Evolutionary conservation across 2,113 vertebrate genomes (phyloP).

Genomic region (Syngnathus floridae): DNA sequence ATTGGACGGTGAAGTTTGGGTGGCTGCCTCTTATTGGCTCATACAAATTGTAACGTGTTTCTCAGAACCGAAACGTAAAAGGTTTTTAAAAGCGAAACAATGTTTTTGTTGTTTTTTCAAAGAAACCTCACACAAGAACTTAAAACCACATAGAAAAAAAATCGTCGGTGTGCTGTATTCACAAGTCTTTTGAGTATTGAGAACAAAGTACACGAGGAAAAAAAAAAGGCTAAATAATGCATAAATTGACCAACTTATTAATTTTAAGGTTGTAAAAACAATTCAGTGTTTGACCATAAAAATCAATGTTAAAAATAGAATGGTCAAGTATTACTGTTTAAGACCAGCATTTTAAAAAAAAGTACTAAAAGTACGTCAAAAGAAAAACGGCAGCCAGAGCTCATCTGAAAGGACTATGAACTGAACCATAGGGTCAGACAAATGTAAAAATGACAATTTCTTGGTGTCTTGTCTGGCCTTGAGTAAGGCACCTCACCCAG

Average conservation of each 20-base stretch:
- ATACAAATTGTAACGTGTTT: slow-evolving; percentile 22
- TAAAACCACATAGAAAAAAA: neutral
- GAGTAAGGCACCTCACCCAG: neutral
- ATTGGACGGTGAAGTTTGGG: slow-evolving; percentile 71
- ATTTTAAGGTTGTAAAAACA: neutral
- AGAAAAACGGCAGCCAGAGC: neutral
- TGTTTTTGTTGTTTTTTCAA: neutral
- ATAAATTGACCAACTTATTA: neutral
- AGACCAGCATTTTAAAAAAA: neutral
- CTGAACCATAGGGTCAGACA: neutral
- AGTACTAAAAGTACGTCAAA: neutral
- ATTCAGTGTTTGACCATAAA: neutral
- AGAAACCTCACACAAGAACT: neutral
- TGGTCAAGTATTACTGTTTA: neutral
- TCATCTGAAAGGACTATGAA: neutral
- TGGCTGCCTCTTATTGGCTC: slow-evolving; percentile 65
- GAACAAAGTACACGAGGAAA: neutral
- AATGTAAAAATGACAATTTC: neutral
- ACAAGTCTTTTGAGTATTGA: neutral
- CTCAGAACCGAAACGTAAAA: slow-evolving; percentile 31
- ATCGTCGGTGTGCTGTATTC: neutral
- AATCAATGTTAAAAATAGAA: neutral
- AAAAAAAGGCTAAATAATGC: neutral
- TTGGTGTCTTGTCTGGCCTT: neutral
- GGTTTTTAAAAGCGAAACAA: neutral